A percentile compares a stretch with the other conserved stretches of the same genome.
Conservation (phyloP, 2,888 invertebrate species). For the Dryobotodes eremita region DNA sequence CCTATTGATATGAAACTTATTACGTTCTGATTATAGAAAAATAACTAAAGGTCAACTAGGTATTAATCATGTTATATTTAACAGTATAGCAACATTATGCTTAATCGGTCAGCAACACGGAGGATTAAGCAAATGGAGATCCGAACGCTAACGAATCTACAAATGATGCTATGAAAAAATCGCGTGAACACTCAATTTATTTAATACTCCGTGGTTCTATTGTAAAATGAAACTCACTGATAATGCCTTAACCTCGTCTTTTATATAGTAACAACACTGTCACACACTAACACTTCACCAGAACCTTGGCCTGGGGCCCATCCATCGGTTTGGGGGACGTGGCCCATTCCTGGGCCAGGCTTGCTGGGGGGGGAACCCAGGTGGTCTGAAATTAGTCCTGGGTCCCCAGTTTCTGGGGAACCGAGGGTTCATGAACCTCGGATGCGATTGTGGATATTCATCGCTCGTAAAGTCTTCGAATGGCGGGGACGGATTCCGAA, state of each 20-base stretch:
- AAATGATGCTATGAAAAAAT: conserved; percentile 6
- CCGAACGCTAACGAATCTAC: conserved; percentile 1
- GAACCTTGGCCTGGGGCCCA: conserved; percentile 85
- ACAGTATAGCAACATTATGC: not conserved
- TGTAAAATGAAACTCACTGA: conserved; percentile 65
- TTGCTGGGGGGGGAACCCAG: conserved; percentile 70
- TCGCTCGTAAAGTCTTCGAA: conserved; percentile 73
- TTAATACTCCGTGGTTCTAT: conserved; percentile 18
- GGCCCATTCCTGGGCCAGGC: conserved; percentile 84
- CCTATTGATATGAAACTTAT: conserved; percentile 47
- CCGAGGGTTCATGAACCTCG: conserved; percentile 77
- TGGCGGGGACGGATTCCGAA: conserved; percentile 67
- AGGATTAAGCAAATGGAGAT: conserved; percentile 29
- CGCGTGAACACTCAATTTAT: conserved; percentile 15
- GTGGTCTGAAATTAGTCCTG: conserved; percentile 79
- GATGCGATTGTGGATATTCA: conserved; percentile 72
- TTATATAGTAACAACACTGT: conserved; percentile 64
- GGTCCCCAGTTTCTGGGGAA: conserved; percentile 87
- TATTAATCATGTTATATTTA: conserved; percentile 26
- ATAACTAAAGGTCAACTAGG: conserved; percentile 5
- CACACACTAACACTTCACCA: conserved; percentile 79
- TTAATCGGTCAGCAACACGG: conserved; percentile 25
- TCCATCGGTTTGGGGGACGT: conserved; percentile 82
- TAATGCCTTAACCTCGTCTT: conserved; percentile 41
- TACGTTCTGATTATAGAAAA: conserved; percentile 11